These are phyloP conservation scores for Macrotus californicus DNA, from an alignment of 2,113 vertebrate species.

Conservation along the genomic window DNA sequence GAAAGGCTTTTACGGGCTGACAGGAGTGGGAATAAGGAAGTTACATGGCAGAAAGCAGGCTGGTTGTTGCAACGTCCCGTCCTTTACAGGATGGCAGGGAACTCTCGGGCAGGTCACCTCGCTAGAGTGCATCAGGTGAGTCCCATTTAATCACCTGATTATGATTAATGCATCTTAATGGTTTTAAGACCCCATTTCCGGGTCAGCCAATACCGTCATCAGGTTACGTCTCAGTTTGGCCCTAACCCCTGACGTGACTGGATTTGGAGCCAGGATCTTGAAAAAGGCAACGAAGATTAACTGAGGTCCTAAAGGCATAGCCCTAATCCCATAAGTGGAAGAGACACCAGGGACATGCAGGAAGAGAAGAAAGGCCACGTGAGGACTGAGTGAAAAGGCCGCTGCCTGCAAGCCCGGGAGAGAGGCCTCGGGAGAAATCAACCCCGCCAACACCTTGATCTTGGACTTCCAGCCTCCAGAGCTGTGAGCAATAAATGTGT, in stretches of 20 bases:
- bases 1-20: neutral
- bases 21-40: neutral
- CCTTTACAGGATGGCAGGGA: neutral
- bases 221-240: neutral
- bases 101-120: neutral
- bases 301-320: neutral
- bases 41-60: rapidly evolving
- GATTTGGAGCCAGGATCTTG: neutral
- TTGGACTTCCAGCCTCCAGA: neutral
- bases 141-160: too few relatives aligned
- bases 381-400: neutral
- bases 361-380: neutral
- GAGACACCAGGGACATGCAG: rapidly evolving
- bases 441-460: neutral
- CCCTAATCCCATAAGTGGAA: neutral
- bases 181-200: neutral
- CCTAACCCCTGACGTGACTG: neutral
- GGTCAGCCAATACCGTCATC: neutral
- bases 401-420: neutral
- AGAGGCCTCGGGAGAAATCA: neutral
- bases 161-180: too few relatives aligned
- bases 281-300: neutral
- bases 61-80: neutral
- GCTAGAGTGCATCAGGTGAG: neutral
- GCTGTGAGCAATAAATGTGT: neutral